A percentile compares a stretch with the other conserved stretches of the same genome.
Conservation (phyloP, 2,113 vertebrate genomes). For the Macrotis lagotis region DNA sequence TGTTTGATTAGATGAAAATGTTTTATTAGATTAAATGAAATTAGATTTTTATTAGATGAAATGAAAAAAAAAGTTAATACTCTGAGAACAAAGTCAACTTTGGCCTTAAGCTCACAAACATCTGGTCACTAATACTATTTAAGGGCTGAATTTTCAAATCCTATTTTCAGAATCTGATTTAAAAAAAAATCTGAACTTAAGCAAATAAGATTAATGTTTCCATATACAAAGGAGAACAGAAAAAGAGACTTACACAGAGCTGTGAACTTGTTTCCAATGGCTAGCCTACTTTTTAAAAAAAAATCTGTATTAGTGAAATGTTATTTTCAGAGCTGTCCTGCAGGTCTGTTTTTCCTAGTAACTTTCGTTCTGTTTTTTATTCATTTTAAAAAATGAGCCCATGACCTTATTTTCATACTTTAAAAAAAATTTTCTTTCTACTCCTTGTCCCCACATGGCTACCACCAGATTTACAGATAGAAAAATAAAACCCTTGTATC, state of each 20-base stretch:
- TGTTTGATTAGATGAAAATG: too few relatives aligned
- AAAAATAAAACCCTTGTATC: background rate
- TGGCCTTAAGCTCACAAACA: background rate
- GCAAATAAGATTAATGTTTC: background rate
- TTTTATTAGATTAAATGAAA: too few relatives aligned
- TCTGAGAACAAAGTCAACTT: background rate
- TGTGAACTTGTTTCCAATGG: background rate
- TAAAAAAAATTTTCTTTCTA: background rate
- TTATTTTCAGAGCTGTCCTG: background rate
- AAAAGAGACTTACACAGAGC: background rate
- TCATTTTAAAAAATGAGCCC: background rate
- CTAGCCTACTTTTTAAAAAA: background rate
- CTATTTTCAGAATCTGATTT: background rate
- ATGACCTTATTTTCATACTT: background rate
- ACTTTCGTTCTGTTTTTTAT: background rate
- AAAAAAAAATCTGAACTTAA: background rate
- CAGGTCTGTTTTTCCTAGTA: background rate
- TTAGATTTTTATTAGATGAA: background rate
- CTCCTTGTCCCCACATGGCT: too few relatives aligned
- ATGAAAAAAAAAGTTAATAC: background rate
- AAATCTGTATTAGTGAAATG: background rate
- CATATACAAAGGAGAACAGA: background rate
- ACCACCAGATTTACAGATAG: background rate
- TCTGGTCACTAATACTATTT: background rate
- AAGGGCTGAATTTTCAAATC: background rate